These are phyloP conservation scores for Leptothorax acervorum DNA, from an alignment of 2,888 invertebrate species.

Conservation along the genomic window DNA sequence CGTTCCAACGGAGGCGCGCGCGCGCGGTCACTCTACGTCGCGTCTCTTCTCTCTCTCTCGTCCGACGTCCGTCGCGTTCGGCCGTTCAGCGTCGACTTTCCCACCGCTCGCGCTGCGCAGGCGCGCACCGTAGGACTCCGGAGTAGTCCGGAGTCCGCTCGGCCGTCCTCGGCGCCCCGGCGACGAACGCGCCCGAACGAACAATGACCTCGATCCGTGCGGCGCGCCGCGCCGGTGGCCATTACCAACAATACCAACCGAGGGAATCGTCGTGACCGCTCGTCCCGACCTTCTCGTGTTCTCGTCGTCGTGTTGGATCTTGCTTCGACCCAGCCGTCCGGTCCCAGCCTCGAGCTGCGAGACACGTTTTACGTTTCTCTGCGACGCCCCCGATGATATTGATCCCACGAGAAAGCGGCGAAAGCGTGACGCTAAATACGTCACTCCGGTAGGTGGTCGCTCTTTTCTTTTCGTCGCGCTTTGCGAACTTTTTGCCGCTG, in stretches of 20 bases:
- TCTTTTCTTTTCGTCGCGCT: background rate
- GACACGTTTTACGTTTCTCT: background rate
- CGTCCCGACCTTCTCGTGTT: slow-evolving; percentile 40
- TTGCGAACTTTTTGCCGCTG: background rate
- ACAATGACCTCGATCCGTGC: slow-evolving; percentile 76
- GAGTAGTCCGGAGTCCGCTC: slow-evolving; percentile 30
- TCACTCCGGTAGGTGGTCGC: background rate
- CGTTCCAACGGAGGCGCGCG: slow-evolving; percentile 59
- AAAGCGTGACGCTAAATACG: background rate
- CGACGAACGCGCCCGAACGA: slow-evolving; percentile 74
- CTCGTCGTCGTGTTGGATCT: background rate
- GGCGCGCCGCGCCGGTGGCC: slow-evolving; percentile 31
- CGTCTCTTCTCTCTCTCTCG: slow-evolving; percentile 60
- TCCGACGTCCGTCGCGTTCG: background rate
- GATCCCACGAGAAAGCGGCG: background rate
- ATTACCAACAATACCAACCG: slow-evolving; percentile 71
- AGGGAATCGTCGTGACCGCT: slow-evolving; percentile 39
- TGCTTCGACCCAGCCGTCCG: no score
- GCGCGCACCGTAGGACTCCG: no score
- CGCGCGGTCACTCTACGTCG: slow-evolving; percentile 77
- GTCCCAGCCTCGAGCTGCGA: no score
- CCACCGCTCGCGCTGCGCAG: slow-evolving; percentile 30
- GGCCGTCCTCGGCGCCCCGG: slow-evolving; percentile 43
- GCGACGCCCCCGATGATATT: background rate
- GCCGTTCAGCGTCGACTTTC: slow-evolving; percentile 62